phyloP scores from a whole-genome alignment of 30 jellyfish, hydroid and myxozoan species.

The Aurelia coerulea region DNA sequence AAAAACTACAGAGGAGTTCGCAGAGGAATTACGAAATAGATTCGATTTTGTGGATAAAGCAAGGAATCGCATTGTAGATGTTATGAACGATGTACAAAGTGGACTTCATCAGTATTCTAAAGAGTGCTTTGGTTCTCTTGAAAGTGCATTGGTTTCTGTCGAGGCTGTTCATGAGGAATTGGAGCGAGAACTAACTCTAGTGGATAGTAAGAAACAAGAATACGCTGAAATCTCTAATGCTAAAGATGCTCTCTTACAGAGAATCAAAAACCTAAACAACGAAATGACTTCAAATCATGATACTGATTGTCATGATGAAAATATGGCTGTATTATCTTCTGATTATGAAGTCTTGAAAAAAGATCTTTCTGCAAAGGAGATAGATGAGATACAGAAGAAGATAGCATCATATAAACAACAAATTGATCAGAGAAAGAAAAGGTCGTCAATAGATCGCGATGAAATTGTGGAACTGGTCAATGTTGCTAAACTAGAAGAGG shows the following conservation, averaged over 20 bases:
- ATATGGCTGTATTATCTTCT: not conserved
- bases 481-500: conserved; percentile 9
- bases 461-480: not conserved
- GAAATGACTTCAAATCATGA: not conserved
- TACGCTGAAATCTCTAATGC: not conserved
- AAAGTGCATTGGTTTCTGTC: not conserved
- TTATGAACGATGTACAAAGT: not conserved
- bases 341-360: not conserved
- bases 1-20: not conserved
- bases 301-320: not conserved
- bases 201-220: not conserved
- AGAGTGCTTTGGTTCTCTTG: not conserved
- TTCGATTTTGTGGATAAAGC: not conserved
- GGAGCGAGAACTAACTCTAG: not conserved
- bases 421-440: not conserved
- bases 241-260: not conserved
- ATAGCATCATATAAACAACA: not conserved
- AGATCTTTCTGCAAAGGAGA: not conserved
- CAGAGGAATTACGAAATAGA: not conserved
- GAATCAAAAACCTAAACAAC: not conserved
- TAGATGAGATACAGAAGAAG: not conserved
- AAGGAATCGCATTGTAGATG: not conserved
- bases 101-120: not conserved
- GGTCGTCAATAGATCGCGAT: not conserved
- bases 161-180: not conserved